Conservation (phyloP, 2,888 invertebrate genomes). For the Nowickia ferox region DNA sequence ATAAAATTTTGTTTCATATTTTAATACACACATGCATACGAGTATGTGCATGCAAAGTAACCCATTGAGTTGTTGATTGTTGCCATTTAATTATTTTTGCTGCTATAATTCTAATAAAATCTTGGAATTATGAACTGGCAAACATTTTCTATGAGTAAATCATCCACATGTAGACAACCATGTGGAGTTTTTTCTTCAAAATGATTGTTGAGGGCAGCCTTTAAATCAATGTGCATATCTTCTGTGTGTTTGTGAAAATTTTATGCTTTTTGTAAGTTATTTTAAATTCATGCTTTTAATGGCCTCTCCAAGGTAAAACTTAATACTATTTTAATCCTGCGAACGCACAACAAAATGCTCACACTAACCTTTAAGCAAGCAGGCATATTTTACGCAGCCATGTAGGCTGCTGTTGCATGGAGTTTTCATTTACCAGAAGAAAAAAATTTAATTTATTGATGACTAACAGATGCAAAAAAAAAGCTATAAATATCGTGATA, state of each 20-base stretch:
- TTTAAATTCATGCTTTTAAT: constrained; percentile 56
- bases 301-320: constrained; percentile 62
- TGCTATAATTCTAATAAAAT: constrained; percentile 3
- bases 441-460: background rate
- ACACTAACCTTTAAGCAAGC: background rate
- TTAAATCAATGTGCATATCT: constrained; percentile 12
- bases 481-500: background rate
- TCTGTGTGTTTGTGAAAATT: constrained; percentile 3
- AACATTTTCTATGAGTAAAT: constrained; percentile 1
- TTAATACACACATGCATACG: too few species aligned
- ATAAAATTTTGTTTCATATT: too few species aligned
- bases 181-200: constrained; percentile 41
- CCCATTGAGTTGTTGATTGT: constrained; percentile 16
- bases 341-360: constrained; percentile 21
- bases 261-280: constrained; percentile 6
- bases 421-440: background rate
- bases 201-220: constrained; percentile 40
- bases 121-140: constrained; percentile 25
- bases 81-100: background rate
- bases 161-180: background rate
- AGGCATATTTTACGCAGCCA: constrained; percentile 12
- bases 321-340: constrained; percentile 68
- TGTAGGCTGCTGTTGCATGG: background rate
- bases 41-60: too few species aligned
- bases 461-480: background rate